Percentiles rank a stretch among this genome's conserved stretches.
These are phyloP conservation scores for Athrips mouffetella DNA, from an alignment of 2,888 invertebrate genomes.

Conservation along the genomic window DNA sequence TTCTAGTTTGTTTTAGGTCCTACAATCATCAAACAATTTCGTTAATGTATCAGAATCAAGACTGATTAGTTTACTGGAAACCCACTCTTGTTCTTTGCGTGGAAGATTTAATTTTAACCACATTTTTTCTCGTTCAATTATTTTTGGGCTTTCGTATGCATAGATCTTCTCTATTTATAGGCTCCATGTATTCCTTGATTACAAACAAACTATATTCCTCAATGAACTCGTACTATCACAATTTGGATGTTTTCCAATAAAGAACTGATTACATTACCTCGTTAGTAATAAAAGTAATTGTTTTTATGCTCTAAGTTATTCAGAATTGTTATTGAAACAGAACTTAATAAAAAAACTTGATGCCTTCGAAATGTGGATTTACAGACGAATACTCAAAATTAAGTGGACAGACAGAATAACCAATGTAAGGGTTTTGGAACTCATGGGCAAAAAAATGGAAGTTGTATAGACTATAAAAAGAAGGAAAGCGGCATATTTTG, in stretches of 20 bases:
- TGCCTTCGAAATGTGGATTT: no score
- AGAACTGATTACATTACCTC: not conserved
- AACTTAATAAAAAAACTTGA: not conserved
- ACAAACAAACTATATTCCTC: slow-evolving; percentile 1
- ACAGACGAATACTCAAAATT: no score
- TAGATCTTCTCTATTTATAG: not conserved
- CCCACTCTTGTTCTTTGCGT: no score
- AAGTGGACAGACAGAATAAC: no score
- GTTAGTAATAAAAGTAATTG: not conserved
- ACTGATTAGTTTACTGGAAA: no score
- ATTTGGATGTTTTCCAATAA: slow-evolving; percentile 9
- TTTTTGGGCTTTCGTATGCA: not conserved
- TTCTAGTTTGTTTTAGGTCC: no score
- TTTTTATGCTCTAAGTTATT: not conserved
- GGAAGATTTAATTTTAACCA: not conserved
- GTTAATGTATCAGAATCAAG: no score
- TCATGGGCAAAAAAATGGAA: no score
- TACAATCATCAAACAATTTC: no score
- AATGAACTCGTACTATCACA: slow-evolving; percentile 9
- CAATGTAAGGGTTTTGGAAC: no score
- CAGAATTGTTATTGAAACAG: not conserved
- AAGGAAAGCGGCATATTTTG: no score
- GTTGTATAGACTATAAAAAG: no score
- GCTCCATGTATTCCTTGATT: slow-evolving; percentile 2
- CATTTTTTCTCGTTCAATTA: not conserved